Evolutionary conservation across 2,888 invertebrate species (phyloP), one percentile per base, ranked within the genome.

Genomic region (Andrena bicolor): DNA sequence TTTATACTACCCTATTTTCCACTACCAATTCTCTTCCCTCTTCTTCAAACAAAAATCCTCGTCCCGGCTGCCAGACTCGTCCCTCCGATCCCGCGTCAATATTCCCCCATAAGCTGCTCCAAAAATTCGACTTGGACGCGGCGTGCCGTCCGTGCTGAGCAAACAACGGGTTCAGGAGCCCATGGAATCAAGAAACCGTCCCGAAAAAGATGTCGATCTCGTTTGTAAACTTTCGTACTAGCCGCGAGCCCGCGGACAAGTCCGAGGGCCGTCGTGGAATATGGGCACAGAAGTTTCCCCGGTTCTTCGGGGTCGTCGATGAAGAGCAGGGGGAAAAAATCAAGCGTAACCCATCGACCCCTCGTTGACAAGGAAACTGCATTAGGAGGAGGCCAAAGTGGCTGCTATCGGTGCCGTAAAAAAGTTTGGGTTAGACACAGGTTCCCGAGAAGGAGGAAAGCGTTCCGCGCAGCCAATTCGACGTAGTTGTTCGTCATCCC

Each of bases 321-420:
- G 61, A 68, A 13, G 41, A 41, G 41, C 41, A 5, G 65, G 28
- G 32, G 23, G 41, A 20, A 79, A 81, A 80, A 83, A 64, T 80
- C 49, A 58, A 78, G 61, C 76, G 73, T 76, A 69, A 74, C 80
- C 41, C 82, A 76, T 82, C 76, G 76, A 63, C 63, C 81, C 51
- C 56, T 68, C 70, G 80, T 78, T 85, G 89, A 91, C 91, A 90
- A 89, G 90, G 86, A 90, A 91, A 91, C 89, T 91, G 90, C 91
- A 91, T 91, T 91, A 91, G 89, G 83, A 80, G 80, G 83, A 76
- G 81, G 81, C 77, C 76, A 82, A 56, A 84, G 83, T 85, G 82
- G 64, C 60, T 60, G 79, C 72, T 77, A 68, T 80, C 77, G 71
- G 80, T 65, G 61, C 82, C 78, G 85, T 84, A 87, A 88, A 89